These are phyloP conservation scores for Autographa gamma DNA, from an alignment of 2,888 invertebrate genomes.

Conservation along the genomic window DNA sequence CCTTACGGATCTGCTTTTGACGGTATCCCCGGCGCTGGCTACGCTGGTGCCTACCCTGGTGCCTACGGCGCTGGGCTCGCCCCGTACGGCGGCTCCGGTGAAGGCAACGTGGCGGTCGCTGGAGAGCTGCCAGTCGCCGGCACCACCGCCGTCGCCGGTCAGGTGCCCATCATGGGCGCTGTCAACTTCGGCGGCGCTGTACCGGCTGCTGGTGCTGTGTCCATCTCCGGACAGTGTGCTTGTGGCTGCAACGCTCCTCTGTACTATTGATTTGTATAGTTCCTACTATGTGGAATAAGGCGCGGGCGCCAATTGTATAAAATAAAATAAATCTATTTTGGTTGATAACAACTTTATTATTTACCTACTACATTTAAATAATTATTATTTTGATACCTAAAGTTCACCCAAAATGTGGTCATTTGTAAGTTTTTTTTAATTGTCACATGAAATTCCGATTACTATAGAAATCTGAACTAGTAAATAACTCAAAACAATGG, in stretches of 20 bases:
- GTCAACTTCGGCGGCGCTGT: slow-evolving; percentile 58
- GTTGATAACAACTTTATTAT: neutral
- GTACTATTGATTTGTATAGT: neutral
- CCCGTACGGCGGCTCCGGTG: slow-evolving; percentile 57
- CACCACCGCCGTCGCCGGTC: slow-evolving; percentile 59
- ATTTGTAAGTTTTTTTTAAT: too few relatives aligned
- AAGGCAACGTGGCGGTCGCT: slow-evolving; percentile 60
- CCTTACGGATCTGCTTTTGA: neutral
- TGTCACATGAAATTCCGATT: too few relatives aligned
- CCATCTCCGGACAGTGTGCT: slow-evolving; percentile 44
- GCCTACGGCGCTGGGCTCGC: slow-evolving; percentile 28
- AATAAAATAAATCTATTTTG: neutral
- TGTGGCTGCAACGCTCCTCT: neutral
- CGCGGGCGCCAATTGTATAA: neutral
- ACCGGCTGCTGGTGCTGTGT: slow-evolving; percentile 56
- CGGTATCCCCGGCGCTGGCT: neutral
- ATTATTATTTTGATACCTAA: neutral
- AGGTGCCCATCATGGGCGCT: slow-evolving; percentile 62
- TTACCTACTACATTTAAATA: neutral
- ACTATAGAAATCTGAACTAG: too few relatives aligned
- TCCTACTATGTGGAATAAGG: neutral
- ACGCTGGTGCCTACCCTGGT: slow-evolving; percentile 8
- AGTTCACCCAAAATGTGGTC: too few relatives aligned
- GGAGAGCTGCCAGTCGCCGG: slow-evolving; percentile 65
- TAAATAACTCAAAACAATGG: too few relatives aligned